Evolutionary conservation across 2,888 invertebrate genomes (phyloP), one percentile per base, ranked within the genome.

Genomic region (Operophtera brumata): DNA sequence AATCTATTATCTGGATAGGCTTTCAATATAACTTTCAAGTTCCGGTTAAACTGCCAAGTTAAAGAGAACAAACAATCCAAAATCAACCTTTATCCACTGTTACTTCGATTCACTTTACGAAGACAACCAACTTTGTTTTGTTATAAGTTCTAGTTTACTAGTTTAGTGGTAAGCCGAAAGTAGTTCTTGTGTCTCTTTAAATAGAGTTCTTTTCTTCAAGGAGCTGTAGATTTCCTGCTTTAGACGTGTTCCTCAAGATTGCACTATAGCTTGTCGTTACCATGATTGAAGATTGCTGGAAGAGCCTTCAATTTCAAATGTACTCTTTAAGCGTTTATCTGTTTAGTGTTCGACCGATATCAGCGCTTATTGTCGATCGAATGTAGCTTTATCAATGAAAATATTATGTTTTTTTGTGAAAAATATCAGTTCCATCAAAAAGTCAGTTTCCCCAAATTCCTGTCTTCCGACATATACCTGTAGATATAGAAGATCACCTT

Each of bases 161-260:
- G 45, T 26, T 32, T 6, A 7, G 4, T 45, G 10, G 41, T 14
- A 36, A 47, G 20, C n/a, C 43, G 25, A 51, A 30, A 40, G 20
- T 47, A 39, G 37, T 35, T 44, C 47, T 56, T 56, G n/a, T 12
- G n/a, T 3, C 2, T 6, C n/a, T 12, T 0, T 0, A 9, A 10
- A 46, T 57, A 52, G 28, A 39, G 52, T 45, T 40, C 37, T 11
- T 20, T 52, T 53, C 43, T 11, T 48, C n/a, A 3, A 12, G 20
- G 28, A 26, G 11, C 8, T 14, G 9, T 10, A 11, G 34, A 32
- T 34, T 39, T 34, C 37, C 41, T 41, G 39, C 43, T 48, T 36
- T 40, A 37, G 57, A 52, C 47, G 37, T 57, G 48, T 46, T 57
- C 41, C 45, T 52, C 57, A 57, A 57, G 57, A 57, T 48, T 52